Conservation (phyloP, 2,888 invertebrate genomes). For the Anodontia alba region DNA sequence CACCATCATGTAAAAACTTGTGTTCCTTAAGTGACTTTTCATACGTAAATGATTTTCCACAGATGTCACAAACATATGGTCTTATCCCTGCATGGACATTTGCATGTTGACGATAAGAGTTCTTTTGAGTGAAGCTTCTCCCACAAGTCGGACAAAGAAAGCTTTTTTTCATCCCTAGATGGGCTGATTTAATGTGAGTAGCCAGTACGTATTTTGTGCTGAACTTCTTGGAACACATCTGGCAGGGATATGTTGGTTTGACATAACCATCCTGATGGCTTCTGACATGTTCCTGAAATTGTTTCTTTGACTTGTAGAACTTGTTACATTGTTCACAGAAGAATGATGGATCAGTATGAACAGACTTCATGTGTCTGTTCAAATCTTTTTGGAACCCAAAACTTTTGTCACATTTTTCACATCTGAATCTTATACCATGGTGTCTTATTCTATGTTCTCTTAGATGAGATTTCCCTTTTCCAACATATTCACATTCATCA, state of each 20-base stretch:
- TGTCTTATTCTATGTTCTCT: conserved; percentile 66
- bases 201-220: conserved; percentile 73
- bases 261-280: conserved; percentile 68
- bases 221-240: conserved; percentile 70
- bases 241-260: conserved; percentile 69
- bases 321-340: conserved; percentile 76
- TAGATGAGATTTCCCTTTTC: conserved; percentile 59
- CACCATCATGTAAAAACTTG: conserved; percentile 80
- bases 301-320: conserved; percentile 66
- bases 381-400: conserved; percentile 72
- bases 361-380: conserved; percentile 66
- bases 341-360: conserved; percentile 55
- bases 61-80: conserved; percentile 76
- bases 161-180: conserved; percentile 66
- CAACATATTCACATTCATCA: conserved; percentile 60
- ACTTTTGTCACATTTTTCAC: conserved; percentile 68
- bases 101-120: conserved; percentile 72
- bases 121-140: conserved; percentile 75
- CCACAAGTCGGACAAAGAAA: conserved; percentile 74
- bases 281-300: conserved; percentile 66
- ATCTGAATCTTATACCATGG: conserved; percentile 65
- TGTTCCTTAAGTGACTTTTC: conserved; percentile 79
- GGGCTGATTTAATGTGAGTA: conserved; percentile 73
- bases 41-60: conserved; percentile 73
- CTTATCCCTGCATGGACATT: conserved; percentile 75